Conservation (phyloP, 2,113 vertebrate genomes). For the Illadopsis cleaveri region DNA sequence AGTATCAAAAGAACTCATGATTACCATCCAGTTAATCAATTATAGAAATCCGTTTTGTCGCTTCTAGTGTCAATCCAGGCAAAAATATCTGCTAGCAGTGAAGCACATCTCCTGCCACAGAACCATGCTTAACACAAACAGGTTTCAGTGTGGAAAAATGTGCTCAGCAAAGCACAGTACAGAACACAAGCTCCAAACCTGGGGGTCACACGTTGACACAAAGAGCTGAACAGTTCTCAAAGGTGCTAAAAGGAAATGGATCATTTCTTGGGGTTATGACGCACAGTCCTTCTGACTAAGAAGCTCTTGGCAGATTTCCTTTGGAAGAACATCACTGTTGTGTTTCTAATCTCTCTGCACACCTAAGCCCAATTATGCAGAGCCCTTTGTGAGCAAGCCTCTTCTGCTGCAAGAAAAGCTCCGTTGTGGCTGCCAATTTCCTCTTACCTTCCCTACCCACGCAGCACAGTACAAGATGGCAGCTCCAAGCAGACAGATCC, state of each 20-base stretch:
- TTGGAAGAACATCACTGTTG: background rate
- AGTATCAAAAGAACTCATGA: background rate
- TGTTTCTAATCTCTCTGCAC: background rate
- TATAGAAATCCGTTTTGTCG: background rate
- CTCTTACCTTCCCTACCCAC: background rate
- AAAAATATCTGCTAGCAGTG: background rate
- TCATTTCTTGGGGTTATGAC: background rate
- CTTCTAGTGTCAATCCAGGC: background rate
- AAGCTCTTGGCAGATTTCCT: slow-evolving; percentile 32
- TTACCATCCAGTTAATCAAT: background rate
- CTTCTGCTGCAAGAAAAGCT: background rate
- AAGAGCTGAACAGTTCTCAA: background rate
- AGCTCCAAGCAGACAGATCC: background rate
- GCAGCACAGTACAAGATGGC: background rate
- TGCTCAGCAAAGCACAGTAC: background rate
- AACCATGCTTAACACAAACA: background rate
- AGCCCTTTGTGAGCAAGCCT: background rate
- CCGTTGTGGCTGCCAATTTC: background rate
- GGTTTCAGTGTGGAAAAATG: background rate
- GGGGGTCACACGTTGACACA: background rate
- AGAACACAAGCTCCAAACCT: background rate
- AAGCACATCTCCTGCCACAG: background rate
- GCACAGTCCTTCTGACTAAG: slow-evolving; percentile 14
- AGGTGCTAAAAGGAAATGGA: background rate
- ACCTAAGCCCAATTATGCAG: background rate